phyloP scores from a whole-genome alignment of 2,888 invertebrate genomes.

The Loripinus fragilis region DNA sequence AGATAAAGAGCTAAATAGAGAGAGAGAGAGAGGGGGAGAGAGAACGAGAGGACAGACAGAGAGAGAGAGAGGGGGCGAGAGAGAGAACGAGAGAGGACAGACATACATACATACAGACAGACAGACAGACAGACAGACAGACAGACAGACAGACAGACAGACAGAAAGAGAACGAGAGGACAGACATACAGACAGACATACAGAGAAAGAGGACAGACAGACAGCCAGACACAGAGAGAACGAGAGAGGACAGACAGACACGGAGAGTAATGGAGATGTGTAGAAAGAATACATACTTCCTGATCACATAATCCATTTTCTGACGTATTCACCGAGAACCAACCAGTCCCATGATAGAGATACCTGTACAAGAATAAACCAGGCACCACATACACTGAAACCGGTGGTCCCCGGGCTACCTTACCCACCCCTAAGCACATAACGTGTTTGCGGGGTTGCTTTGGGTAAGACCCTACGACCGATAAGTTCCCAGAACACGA shows the following conservation, averaged over 20 bases:
- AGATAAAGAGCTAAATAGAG: neutral
- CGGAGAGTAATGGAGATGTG: neutral
- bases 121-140: slow-evolving; percentile 7
- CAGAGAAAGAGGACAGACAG: too few relatives aligned
- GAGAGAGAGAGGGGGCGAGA: too few relatives aligned
- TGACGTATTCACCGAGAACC: neutral
- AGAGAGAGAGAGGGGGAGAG: too few relatives aligned
- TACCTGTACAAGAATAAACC: neutral
- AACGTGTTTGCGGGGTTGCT: slow-evolving; percentile 18
- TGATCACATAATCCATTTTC: neutral
- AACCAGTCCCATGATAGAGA: neutral
- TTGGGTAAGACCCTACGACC: slow-evolving; percentile 8
- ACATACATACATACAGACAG: too few relatives aligned
- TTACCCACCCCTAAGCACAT: slow-evolving; percentile 14
- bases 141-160: slow-evolving; percentile 3
- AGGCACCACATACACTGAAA: slow-evolving; percentile 14
- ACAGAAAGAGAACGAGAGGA: neutral
- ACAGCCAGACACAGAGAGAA: slow-evolving; percentile 5
- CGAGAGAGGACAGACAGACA: too few relatives aligned
- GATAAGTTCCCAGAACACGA: slow-evolving; percentile 6
- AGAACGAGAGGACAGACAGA: too few relatives aligned
- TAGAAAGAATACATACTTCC: neutral
- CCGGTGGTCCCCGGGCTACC: slow-evolving; percentile 18
- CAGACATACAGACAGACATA: slow-evolving; percentile 8
- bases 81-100: slow-evolving; percentile 7